Base-by-base conservation (phyloP, 37 sponge, comb jelly and placozoan genomes). In the Haliclona indistincta region DNA sequence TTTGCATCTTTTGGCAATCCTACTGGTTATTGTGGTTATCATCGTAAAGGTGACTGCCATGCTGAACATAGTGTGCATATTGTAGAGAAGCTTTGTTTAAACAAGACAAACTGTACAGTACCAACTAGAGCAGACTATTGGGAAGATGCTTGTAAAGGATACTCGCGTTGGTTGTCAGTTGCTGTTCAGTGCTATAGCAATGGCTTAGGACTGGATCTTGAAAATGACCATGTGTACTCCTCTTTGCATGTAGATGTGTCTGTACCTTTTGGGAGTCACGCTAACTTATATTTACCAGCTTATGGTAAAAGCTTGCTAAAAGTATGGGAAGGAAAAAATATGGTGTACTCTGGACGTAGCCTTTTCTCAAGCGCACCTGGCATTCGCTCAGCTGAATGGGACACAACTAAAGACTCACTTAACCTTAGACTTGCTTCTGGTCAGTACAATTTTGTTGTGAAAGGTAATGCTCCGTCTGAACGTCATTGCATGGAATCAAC, bases 1-100 rank as follows among this genome's bases (percentile, higher is more conserved):
- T 78, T 78, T 52, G 79, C 79, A 20, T 78, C 79, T 25, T 78
- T 40, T 55, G 79, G 79, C 7, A 78, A 78, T 37, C 79, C 79
- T 26, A 67, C 44, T 2, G 79, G 79, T 0, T 33, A 38, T 19
- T 78, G 79, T 64, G 79, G 79, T 15, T 67, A 67, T 1, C 56
- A 67, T 67, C 66, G 44, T 23, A 7, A 3, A 11, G 79, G 79
- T 40, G 33, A 29, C 56, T 78, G 79, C 25, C 79, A 78, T 67
- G 67, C 54, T 35, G 20, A 20, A 10, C 30, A 78, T 11, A 66
- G 56, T 19, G 22, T 0, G 28, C 23, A 49, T 6, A 29, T 78
- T 17, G 68, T 67, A 25, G 68, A 67, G 32, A 66, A 67, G 54
- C 32, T 67, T 35, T 78, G 79, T 20, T 39, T 78, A 20, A 54